Evolutionary conservation across 2,888 invertebrate species (phyloP), one percentile per base, ranked within the genome.

Genomic region (Agrilus cyanescens): DNA sequence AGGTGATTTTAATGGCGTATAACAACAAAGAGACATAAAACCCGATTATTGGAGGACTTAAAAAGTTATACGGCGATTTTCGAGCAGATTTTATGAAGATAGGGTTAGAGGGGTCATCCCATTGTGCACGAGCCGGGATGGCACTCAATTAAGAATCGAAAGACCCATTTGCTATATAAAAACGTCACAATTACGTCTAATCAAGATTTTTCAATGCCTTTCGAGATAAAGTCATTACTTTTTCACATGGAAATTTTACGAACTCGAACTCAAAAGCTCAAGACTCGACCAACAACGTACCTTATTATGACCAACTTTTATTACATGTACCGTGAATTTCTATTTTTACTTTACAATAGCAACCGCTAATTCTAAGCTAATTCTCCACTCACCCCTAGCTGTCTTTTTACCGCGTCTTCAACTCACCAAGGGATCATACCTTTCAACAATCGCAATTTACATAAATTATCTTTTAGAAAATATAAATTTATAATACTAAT

Each of bases 1-100:
- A 62, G 62, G 63, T 63, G 64, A 63, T 62, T 64, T 62, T 62
- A 62, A 61, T 57, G 58, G 58, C 56, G 56, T 56, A 61, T 60
- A 61, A 62, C 59, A 55, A 54, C 59, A 55, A 53, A 50, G 51
- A 54, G 56, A 60, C 60, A 58, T 63, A 62, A 62, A 63, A 58
- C 58, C 54, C 58, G 59, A 59, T 59, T 61, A 62, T 62, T 60
- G 54, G 51, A 42, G 57, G 52, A 50, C 50, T 54, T 50, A 47
- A 48, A 51, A 25, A 25, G 25, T 47, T 50, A 48, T 49, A 50
- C 49, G 50, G 46, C 45, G 47, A 50, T 49, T 50, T 51, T 49
- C 46, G 46, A 40, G 45, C 43, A 36, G 44, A 60, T 61, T 61
- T 61, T 63, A 63, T 56, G 53, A 47, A 49, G 52, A 54, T 55